Evolutionary conservation across 2,113 vertebrate species (phyloP), one percentile per base, ranked within the genome.

Genomic region (Hemibagrus wyckioides): DNA sequence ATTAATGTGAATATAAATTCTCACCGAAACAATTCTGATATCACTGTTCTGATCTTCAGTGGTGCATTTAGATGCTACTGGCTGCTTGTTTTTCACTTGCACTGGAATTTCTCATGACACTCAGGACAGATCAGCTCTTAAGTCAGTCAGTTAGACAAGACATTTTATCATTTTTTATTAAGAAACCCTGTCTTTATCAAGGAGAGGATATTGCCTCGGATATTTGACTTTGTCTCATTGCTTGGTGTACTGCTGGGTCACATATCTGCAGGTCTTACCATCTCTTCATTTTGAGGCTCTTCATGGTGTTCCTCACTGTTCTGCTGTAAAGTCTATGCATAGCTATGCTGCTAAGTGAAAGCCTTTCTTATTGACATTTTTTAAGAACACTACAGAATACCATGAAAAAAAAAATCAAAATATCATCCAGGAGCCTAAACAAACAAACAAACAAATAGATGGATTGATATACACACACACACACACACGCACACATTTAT

Each of bases 381-480:
- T 59, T 48, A 39, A 85, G 41, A 79, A 25, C 4, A 71, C 33
- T 21, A 81, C n/a, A 9, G 48, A 50, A 65, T 21, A 30, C 54
- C 3, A 33, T 2, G 8, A 41, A 28, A 41, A 84, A 50, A 65
- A 44, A 41, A 6, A 48, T 25, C 10, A 0, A 48, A 50, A 77
- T 50, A 77, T 77, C 54, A 48, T 59, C 36, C 65, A 61, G 50
- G 19, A 33, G 28, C 28, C 30, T 50, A 13, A 48, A 65, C 61
- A 30, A 63, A 63, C 30, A 67, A 63, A 76, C 30, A 88, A 56
- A 67, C 59, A 44, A 88, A 57, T 28, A 6, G 33, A 84, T 52
- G 57, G 50, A 79, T 84, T 25, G 41, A 80, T 80, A 33, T 41
- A 28, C 39, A 75, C 21, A 17, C 21, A 25, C 36, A 13, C 36